These are phyloP conservation scores for Emmelina monodactyla DNA, from an alignment of 2,888 invertebrate genomes.

Conservation along the genomic window DNA sequence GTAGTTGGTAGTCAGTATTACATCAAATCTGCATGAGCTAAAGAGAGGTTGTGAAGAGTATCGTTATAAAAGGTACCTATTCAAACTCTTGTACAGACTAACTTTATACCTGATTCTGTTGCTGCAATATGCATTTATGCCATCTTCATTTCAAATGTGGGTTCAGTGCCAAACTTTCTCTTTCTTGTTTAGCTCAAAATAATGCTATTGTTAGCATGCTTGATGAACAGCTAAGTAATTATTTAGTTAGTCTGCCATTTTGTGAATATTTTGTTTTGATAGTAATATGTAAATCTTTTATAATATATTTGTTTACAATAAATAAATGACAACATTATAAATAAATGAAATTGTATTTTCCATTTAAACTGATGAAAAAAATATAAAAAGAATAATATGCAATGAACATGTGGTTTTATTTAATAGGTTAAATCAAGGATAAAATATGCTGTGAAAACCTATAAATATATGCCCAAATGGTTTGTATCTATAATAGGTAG, in stretches of 20 bases:
- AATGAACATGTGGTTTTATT: conserved; percentile 59
- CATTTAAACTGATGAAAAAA: conserved; percentile 67
- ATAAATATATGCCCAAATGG: too few species aligned
- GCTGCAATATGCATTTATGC: conserved; percentile 63
- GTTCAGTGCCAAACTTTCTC: conserved; percentile 66
- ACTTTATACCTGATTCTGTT: conserved; percentile 49
- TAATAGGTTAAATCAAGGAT: too few species aligned
- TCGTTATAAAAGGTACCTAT: conserved; percentile 65
- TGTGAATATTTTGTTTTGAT: conserved; percentile 68
- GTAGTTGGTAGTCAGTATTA: conserved; percentile 44
- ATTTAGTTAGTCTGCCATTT: conserved; percentile 67
- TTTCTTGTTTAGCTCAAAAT: conserved; percentile 64
- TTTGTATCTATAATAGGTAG: too few species aligned
- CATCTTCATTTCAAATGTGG: conserved; percentile 59
- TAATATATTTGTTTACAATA: conserved; percentile 68
- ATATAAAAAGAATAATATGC: conserved; percentile 67
- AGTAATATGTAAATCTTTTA: conserved; percentile 68
- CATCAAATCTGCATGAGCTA: conserved; percentile 47
- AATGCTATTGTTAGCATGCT: conserved; percentile 66
- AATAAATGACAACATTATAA: conserved; percentile 66
- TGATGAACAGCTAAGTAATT: conserved; percentile 61
- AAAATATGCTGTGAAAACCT: too few species aligned
- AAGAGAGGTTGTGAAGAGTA: conserved; percentile 61
- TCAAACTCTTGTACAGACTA: conserved; percentile 62
- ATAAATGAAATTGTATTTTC: conserved; percentile 66